Evolutionary conservation across 2,113 vertebrate species (phyloP).

Genomic region (Thalassarche chlororhynchos): DNA sequence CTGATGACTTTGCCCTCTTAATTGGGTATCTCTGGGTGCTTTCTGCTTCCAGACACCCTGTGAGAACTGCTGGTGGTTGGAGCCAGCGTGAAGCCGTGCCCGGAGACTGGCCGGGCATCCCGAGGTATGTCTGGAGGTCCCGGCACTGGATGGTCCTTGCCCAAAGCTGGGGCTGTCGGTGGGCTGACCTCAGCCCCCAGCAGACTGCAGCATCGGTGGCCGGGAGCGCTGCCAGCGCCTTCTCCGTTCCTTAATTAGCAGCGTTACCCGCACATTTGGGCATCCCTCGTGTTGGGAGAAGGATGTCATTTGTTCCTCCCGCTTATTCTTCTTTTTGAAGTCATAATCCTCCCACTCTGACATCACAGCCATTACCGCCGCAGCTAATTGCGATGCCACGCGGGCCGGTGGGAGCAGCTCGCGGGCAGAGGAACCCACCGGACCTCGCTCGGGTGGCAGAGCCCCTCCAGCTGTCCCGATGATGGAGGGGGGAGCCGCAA

Average conservation of each 20-base stretch:
- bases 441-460: not conserved
- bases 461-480: not conserved
- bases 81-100: rapidly evolving
- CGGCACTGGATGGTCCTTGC: not conserved
- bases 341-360: not conserved
- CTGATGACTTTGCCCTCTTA: not conserved
- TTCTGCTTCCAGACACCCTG: not conserved
- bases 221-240: not conserved
- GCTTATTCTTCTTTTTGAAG: not conserved
- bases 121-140: not conserved
- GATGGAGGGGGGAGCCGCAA: not conserved
- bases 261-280: not conserved
- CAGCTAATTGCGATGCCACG: not conserved
- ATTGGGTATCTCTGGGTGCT: not conserved
- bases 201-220: not conserved
- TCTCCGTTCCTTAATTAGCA: not conserved
- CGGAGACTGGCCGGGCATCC: rapidly evolving
- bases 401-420: not conserved
- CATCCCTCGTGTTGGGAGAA: not conserved
- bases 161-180: not conserved
- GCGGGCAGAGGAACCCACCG: not conserved
- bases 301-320: not conserved
- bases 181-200: not conserved
- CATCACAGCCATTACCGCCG: not conserved
- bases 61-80: not conserved